A percentile compares a stretch with the other conserved stretches of the same genome.
phyloP scores from a whole-genome alignment of 2,888 invertebrate species.

The Lathronympha strigana region DNA sequence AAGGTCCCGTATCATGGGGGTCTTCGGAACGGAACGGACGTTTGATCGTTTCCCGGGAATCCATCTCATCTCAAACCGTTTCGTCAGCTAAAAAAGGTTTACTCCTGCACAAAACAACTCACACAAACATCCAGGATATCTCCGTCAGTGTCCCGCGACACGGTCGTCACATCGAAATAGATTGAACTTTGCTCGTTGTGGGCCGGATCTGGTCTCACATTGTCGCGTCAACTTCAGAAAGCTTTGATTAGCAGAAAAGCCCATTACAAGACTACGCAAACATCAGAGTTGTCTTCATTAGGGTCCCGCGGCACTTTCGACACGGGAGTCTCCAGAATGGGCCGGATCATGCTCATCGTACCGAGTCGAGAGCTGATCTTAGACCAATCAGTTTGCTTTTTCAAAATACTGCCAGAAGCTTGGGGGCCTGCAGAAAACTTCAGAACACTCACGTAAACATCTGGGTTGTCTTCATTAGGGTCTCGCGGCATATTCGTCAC shows the following conservation, averaged over 20 bases:
- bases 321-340: conserved; percentile 62
- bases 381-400: conserved; percentile 41
- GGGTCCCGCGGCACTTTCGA: conserved; percentile 70
- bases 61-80: neutral
- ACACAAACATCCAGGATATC: conserved; percentile 55
- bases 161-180: conserved; percentile 63
- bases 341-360: conserved; percentile 61
- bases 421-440: no score
- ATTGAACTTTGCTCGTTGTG: conserved; percentile 61
- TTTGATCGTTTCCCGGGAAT: no score
- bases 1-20: no score
- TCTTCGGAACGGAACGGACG: no score
- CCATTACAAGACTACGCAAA: no score
- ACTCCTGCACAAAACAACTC: conserved; percentile 46
- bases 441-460: no score
- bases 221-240: no score
- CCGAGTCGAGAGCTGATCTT: conserved; percentile 55
- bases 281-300: no score
- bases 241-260: no score
- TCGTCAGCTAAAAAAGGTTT: no score
- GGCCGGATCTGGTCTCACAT: conserved; percentile 55
- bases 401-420: no score
- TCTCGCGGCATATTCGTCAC: conserved; percentile 65
- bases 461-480: conserved; percentile 73
- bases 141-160: conserved; percentile 62